These are phyloP conservation scores for Drosophila algonquin DNA, from an alignment of 2,888 invertebrate genomes.

Conservation along the genomic window DNA sequence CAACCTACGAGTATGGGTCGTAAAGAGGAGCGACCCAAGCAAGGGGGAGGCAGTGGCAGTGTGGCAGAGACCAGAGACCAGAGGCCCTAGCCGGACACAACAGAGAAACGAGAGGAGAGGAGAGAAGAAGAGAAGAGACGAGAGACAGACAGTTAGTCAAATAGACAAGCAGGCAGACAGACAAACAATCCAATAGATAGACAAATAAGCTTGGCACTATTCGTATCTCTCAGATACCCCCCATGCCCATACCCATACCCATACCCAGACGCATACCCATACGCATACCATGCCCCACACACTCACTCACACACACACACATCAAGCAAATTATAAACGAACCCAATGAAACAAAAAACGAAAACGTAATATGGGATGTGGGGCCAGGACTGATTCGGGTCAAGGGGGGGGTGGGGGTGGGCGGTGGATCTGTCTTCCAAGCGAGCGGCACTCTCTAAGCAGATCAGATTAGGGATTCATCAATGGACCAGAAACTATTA, in stretches of 20 bases:
- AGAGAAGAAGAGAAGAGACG: constrained; percentile 25
- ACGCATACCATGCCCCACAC: constrained; percentile 5
- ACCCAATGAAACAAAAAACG: constrained; percentile 17
- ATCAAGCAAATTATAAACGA: constrained; percentile 22
- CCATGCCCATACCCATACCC: too few species aligned
- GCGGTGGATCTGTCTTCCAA: constrained; percentile 15
- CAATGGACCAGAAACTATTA: constrained; percentile 43
- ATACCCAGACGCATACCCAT: not conserved
- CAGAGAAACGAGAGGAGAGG: constrained; percentile 28
- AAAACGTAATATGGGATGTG: not conserved
- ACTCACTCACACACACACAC: not conserved
- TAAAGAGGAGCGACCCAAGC: constrained; percentile 12
- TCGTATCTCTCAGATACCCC: constrained; percentile 62
- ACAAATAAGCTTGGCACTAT: constrained; percentile 63
- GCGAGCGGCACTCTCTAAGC: constrained; percentile 46
- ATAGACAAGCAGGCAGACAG: constrained; percentile 49
- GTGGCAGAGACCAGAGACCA: constrained; percentile 4
- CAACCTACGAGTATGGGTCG: constrained; percentile 35
- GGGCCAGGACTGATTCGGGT: too few species aligned
- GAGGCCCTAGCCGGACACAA: constrained; percentile 11
- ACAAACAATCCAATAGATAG: constrained; percentile 75
- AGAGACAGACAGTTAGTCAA: constrained; percentile 39
- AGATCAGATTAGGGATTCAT: constrained; percentile 46
- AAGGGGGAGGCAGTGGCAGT: constrained; percentile 23
- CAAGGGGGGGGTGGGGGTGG: not conserved